Base-by-base conservation (phyloP, 1,140 invertebrate genomes). In the Drosophila kurseongensis region DNA sequence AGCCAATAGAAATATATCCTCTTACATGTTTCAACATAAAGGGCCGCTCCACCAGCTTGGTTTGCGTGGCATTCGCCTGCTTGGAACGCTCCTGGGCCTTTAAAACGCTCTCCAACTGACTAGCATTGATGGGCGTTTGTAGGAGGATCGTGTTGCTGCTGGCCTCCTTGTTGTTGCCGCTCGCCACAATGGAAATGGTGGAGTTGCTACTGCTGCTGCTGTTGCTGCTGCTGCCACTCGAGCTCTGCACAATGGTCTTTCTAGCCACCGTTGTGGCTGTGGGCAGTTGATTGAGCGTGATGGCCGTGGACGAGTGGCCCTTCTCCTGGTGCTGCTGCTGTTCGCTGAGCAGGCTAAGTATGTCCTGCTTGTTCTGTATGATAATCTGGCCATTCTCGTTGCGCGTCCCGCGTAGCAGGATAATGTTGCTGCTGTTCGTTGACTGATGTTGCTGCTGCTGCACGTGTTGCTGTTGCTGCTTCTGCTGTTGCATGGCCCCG, bases 351-450 rank as follows among this genome's bases (percentile, higher is more conserved):
- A 92, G 75, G 42, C 77, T 92, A 8, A 92, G 80, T 52, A 92
- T 88, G 14, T 92, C 91, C 75, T 92, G 91, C 36, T 91, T 91
- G 54, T 92, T 92, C 57, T 92, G 91, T 50, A 92, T 90, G 40
- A 92, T 91, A 52, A 92, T 92, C 75, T 92, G 91, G 16, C 91
- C 91, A 83, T 92, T 92, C 65, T 92, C 91, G 45, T 91, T 92
- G 50, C 91, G 85, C n/a, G 91, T 80, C 47, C 91, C 91, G 35
- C 91, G 91, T 80, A 92, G 55, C 75, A 92, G 73, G 18, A 92
- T 92, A 27, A 92, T 91, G 59, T 92, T 92, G 69, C 75, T 80
- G 65, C 72, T 50, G 48, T 73, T 74, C 27, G 83, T 56, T 13
- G 74, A 54, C 50, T 78, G 75, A 18, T 82, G 73, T 66, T 76